These are phyloP conservation scores for Flabesymbios commensalis DNA, from an alignment of 2,888 invertebrate genomes.

Conservation along the genomic window DNA sequence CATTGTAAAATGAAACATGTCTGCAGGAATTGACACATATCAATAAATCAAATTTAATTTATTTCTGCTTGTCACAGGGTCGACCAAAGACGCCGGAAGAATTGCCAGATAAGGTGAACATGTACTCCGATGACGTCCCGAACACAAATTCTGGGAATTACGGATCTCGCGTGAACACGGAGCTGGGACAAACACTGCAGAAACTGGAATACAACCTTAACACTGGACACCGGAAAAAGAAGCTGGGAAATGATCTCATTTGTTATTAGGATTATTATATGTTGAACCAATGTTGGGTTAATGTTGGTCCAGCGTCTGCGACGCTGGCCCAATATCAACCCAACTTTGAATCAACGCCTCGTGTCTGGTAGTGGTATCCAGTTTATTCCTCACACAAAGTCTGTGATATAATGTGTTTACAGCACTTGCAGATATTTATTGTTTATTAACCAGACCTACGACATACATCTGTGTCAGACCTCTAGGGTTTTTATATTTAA, in stretches of 20 bases:
- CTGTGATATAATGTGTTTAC: too few relatives aligned
- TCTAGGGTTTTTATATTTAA: too few relatives aligned
- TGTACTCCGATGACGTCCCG: conserved; percentile 52
- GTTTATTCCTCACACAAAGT: too few relatives aligned
- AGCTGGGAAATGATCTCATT: conserved; percentile 50
- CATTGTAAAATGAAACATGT: neutral
- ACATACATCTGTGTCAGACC: too few relatives aligned
- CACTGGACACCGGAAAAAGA: conserved; percentile 46
- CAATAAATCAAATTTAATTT: neutral
- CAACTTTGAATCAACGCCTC: too few relatives aligned
- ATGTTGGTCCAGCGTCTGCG: too few relatives aligned
- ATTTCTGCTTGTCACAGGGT: conserved; percentile 39
- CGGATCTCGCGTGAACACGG: conserved; percentile 46
- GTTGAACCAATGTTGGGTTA: too few relatives aligned
- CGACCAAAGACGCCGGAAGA: conserved; percentile 44
- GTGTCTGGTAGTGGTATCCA: too few relatives aligned
- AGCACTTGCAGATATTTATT: too few relatives aligned
- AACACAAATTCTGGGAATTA: conserved; percentile 59
- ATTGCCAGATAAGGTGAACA: conserved; percentile 46
- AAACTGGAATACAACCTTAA: conserved; percentile 53
- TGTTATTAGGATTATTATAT: too few relatives aligned
- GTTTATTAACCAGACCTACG: too few relatives aligned
- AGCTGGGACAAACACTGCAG: conserved; percentile 46
- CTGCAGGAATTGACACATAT: neutral
- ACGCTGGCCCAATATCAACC: too few relatives aligned